Evolutionary conservation across 1,140 invertebrate genomes (phyloP).

Genomic region (Drosophila ercepeae): DNA sequence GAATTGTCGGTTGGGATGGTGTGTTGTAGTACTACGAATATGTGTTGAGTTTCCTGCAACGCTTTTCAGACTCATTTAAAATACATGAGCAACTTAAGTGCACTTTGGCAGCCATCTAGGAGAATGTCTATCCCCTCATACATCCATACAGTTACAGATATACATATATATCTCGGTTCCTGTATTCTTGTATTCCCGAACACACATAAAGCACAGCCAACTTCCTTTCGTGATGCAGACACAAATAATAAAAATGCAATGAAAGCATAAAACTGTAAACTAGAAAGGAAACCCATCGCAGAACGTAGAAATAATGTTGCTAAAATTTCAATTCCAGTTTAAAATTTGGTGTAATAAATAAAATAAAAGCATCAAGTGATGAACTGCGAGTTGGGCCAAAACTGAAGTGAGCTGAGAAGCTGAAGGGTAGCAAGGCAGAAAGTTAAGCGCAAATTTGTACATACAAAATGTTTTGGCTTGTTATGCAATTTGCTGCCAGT

Average conservation of each 20-base stretch:
- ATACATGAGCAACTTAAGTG: slow-evolving; percentile 83
- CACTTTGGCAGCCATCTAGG: slow-evolving; percentile 77
- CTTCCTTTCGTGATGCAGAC: slow-evolving; percentile 69
- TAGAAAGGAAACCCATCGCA: slow-evolving; percentile 60
- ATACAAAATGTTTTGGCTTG: slow-evolving; percentile 80
- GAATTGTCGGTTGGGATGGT: slow-evolving; percentile 12
- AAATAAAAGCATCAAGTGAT: slow-evolving; percentile 48
- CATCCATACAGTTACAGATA: slow-evolving; percentile 1
- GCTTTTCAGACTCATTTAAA: slow-evolving; percentile 82
- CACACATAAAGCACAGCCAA: slow-evolving; percentile 32
- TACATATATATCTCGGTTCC: not conserved
- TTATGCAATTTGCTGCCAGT: slow-evolving; percentile 64
- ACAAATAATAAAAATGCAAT: slow-evolving; percentile 81
- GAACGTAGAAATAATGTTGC: slow-evolving; percentile 47
- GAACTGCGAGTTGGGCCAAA: slow-evolving; percentile 29
- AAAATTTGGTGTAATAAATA: slow-evolving; percentile 57
- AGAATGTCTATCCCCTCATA: slow-evolving; percentile 42
- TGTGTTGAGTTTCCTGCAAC: slow-evolving; percentile 73
- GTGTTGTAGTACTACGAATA: slow-evolving; percentile 10
- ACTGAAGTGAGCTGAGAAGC: slow-evolving; percentile 1
- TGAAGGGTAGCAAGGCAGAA: slow-evolving; percentile 30
- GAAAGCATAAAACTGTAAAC: slow-evolving; percentile 75
- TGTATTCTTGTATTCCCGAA: not conserved
- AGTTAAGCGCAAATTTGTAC: slow-evolving; percentile 77
- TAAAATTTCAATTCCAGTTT: slow-evolving; percentile 49